Evolutionary conservation across 2,113 vertebrate genomes (phyloP).

Genomic region (Pycnonotus jocosus): DNA sequence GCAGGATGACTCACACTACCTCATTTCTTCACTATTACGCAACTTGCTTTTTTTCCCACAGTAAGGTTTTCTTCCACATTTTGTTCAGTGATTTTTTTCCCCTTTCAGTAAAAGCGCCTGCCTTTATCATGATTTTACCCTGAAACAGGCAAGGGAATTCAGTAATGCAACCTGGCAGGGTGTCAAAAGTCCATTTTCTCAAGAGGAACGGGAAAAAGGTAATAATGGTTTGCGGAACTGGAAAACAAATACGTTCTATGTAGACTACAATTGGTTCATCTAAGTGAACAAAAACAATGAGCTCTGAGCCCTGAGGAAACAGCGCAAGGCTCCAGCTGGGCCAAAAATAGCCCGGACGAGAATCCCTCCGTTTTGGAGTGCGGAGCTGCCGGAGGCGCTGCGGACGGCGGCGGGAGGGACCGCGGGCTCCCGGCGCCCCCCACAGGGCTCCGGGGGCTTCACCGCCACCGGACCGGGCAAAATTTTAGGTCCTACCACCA

Average conservation of each 20-base stretch:
- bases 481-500: neutral
- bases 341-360: slow-evolving; percentile 2
- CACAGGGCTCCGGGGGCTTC: neutral
- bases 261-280: slow-evolving; percentile 32
- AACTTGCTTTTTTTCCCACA: slow-evolving; percentile 26
- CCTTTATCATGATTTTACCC: neutral
- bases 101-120: neutral
- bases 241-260: neutral
- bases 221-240: slow-evolving; percentile 48
- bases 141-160: neutral
- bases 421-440: neutral
- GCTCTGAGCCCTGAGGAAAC: slow-evolving; percentile 39
- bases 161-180: slow-evolving; percentile 13
- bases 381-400: neutral
- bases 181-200: slow-evolving; percentile 47
- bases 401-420: neutral
- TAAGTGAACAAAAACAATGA: slow-evolving; percentile 30
- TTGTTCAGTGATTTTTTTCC: neutral
- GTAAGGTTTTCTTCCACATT: slow-evolving; percentile 4
- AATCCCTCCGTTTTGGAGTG: neutral
- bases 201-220: slow-evolving; percentile 58
- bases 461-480: rapidly evolving
- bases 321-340: slow-evolving; percentile 20
- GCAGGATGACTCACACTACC: slow-evolving; percentile 18
- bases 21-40: neutral